These are phyloP conservation scores for Craniophora ligustri DNA, from an alignment of 2,888 invertebrate genomes.

Conservation along the genomic window DNA sequence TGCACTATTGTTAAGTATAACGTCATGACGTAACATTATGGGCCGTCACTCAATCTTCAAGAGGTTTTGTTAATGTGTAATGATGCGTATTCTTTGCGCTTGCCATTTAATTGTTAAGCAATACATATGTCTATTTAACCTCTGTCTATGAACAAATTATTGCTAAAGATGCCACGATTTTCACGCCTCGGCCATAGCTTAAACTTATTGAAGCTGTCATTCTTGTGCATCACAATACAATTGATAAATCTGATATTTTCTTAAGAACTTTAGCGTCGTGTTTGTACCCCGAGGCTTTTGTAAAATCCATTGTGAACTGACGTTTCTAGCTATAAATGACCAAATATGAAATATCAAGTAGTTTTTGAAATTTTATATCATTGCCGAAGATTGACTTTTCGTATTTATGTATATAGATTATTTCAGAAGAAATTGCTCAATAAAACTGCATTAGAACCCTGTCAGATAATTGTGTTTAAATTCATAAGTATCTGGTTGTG, in stretches of 20 bases:
- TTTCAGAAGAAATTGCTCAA: slow-evolving; percentile 29
- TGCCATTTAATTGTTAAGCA: slow-evolving; percentile 87
- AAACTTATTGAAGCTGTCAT: slow-evolving; percentile 56
- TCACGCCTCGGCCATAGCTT: slow-evolving; percentile 58
- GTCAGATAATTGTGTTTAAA: slow-evolving; percentile 5
- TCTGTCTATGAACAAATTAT: slow-evolving; percentile 73
- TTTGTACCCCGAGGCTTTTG: too few relatives aligned
- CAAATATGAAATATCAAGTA: too few relatives aligned
- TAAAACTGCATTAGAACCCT: neutral
- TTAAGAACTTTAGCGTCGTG: slow-evolving; percentile 22
- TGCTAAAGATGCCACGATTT: slow-evolving; percentile 66
- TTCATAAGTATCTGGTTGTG: too few relatives aligned
- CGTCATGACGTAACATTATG: slow-evolving; percentile 81
- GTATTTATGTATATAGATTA: too few relatives aligned
- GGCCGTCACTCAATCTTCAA: slow-evolving; percentile 84
- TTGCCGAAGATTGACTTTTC: too few relatives aligned
- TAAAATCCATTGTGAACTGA: too few relatives aligned
- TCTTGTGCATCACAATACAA: slow-evolving; percentile 29
- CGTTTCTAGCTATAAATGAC: too few relatives aligned
- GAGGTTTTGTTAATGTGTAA: slow-evolving; percentile 84
- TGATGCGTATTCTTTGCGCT: slow-evolving; percentile 83
- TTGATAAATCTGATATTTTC: slow-evolving; percentile 46
- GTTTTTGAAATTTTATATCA: too few relatives aligned
- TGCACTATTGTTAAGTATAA: slow-evolving; percentile 75
- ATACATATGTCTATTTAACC: slow-evolving; percentile 77